These are phyloP conservation scores for Plectropomus leopardus DNA, from an alignment of 2,113 vertebrate species.

Conservation along the genomic window DNA sequence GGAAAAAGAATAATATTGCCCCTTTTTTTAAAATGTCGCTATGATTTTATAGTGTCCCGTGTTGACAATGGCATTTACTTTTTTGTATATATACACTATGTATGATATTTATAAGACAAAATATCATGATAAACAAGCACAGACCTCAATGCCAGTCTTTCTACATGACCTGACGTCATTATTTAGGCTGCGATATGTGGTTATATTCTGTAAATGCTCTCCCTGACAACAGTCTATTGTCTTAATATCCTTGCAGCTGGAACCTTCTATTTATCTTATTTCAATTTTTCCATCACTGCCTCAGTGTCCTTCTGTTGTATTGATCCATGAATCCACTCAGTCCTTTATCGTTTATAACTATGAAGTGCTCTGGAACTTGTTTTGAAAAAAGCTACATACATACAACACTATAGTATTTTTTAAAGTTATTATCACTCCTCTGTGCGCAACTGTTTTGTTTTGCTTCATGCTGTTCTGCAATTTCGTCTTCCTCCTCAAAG, in stretches of 20 bases:
- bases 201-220: slow-evolving; percentile 1
- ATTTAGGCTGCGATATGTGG: neutral
- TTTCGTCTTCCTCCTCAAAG: neutral
- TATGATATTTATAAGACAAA: too few relatives aligned
- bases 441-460: neutral
- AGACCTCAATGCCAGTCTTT: neutral
- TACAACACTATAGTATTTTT: neutral
- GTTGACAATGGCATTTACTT: neutral
- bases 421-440: neutral
- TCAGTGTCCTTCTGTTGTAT: slow-evolving; percentile 44
- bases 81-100: neutral
- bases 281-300: slow-evolving; percentile 30
- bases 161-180: neutral
- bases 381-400: neutral
- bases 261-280: slow-evolving; percentile 40
- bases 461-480: neutral
- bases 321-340: slow-evolving; percentile 44
- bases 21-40: neutral
- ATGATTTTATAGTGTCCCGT: neutral
- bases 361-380: slow-evolving; percentile 6
- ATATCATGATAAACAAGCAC: neutral
- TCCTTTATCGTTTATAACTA: slow-evolving; percentile 40
- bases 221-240: slow-evolving; percentile 31
- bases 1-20: neutral
- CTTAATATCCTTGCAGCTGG: slow-evolving; percentile 34